A percentile compares a stretch with the other conserved stretches of the same genome.
Evolutionary conservation across 2,888 invertebrate genomes (phyloP).

Genomic region (Disparrhopalites patrizii): DNA sequence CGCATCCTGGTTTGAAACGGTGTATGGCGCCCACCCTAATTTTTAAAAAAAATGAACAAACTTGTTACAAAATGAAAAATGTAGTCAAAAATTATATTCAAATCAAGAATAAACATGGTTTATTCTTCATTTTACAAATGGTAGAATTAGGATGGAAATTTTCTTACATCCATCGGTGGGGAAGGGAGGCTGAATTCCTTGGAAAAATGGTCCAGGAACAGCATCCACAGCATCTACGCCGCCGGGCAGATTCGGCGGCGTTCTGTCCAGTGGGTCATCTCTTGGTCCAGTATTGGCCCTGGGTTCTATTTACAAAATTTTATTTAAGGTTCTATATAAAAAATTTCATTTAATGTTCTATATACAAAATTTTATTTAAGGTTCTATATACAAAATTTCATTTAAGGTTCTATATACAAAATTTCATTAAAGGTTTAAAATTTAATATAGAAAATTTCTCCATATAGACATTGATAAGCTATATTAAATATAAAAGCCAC

Average conservation of each 20-base stretch:
- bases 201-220: constrained; percentile 41
- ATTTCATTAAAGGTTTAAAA: too few species aligned
- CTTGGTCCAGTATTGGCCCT: constrained; percentile 40
- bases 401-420: too few species aligned
- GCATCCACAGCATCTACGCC: constrained; percentile 36
- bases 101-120: background rate
- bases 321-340: too few species aligned
- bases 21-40: constrained; percentile 42
- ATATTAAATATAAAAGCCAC: too few species aligned
- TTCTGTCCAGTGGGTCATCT: constrained; percentile 31
- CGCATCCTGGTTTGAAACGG: constrained; percentile 38
- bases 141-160: background rate
- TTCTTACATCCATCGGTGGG: constrained; percentile 39
- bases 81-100: background rate
- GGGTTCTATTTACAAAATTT: too few species aligned
- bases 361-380: too few species aligned
- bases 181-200: constrained; percentile 37
- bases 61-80: too few species aligned
- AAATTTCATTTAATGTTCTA: too few species aligned
- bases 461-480: too few species aligned
- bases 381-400: too few species aligned
- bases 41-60: background rate
- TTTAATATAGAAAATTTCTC: too few species aligned
- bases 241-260: constrained; percentile 37
- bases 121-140: background rate